Base-by-base conservation (phyloP, 2,113 vertebrate genomes). In the Ammodytes dubius region DNA sequence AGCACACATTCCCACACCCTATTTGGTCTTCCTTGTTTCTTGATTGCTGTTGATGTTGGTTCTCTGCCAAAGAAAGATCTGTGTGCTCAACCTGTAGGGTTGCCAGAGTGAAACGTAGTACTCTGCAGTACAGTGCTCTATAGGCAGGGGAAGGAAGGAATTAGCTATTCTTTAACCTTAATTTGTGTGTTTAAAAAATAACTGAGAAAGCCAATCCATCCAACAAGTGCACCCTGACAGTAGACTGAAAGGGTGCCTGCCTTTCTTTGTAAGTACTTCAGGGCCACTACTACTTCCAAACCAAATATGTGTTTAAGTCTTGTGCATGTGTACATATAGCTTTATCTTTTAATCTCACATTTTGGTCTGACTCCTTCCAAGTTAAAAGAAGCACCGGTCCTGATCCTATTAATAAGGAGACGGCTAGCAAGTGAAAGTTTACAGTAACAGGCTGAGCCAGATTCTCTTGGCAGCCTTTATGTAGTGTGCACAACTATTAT, bases 41-140 rank as follows among this genome's bases (percentile, higher is more conserved):
- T 71, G 50, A 73, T 84, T 80, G 69, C 67, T 92, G 86, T 85
- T 88, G 85, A 81, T 68, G 53, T 83, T 88, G 86, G 86, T 81
- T 27, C 27, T 45, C 39, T 40, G 86, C 89, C 84, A 89, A 40
- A 66, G 67, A 82, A 49, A 2, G 27, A 82, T 82, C 57, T 70
- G 58, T 67, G 40, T 67, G 77, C 47, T 79, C 68, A 80, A 86
- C 70, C 78, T 78, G 86, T 59, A 49, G 14, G 11, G 7, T 58
- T 50, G 80, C 70, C 37, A 47, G 56, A 70, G n/a, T 14, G 56
- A 83, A 78, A 70, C 12, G 2, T 14, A 12, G 27, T 19, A 40
- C 67, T 52, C 66, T 14, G 74, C 37, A 73, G 58, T 58, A 3
- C 69, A 57, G 63, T 0, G 6, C 11, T 56, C 42, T 19, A 27